Conservation (phyloP, 1,140 invertebrate genomes). For the Mya arenaria region DNA sequence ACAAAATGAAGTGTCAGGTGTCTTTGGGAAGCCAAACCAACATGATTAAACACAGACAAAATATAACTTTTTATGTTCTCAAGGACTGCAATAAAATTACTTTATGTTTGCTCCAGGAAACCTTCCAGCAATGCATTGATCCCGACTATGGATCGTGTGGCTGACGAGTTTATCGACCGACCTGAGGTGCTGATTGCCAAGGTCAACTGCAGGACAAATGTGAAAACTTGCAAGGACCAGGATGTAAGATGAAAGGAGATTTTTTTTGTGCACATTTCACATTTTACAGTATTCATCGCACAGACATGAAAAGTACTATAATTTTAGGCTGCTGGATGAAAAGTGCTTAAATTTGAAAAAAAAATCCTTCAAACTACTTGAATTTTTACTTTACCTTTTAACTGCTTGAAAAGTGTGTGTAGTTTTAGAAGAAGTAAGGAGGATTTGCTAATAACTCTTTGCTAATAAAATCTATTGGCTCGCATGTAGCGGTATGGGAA, state of each 20-base stretch:
- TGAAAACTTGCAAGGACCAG: constrained; percentile 1
- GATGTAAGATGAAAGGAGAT: neutral
- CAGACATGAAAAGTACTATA: neutral
- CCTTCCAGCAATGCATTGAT: neutral
- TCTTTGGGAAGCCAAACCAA: neutral
- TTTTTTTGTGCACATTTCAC: neutral
- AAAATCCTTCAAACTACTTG: neutral
- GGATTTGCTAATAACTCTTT: too few species aligned
- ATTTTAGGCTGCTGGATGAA: neutral
- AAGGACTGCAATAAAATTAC: neutral
- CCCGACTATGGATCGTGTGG: constrained; percentile 6
- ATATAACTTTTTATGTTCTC: neutral
- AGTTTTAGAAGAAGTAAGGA: neutral
- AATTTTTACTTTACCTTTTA: neutral
- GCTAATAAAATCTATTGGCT: too few species aligned
- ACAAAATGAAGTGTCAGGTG: neutral
- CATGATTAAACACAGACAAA: neutral
- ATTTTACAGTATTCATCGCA: neutral
- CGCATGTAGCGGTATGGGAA: too few species aligned
- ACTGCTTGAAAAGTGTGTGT: neutral
- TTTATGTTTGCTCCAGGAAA: neutral
- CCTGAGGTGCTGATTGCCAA: constrained; percentile 26
- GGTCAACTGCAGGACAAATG: constrained; percentile 5
- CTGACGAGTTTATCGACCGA: neutral
- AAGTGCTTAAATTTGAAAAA: neutral